Evolutionary conservation across 2,113 vertebrate species (phyloP).

Genomic region (Gadus chalcogrammus): DNA sequence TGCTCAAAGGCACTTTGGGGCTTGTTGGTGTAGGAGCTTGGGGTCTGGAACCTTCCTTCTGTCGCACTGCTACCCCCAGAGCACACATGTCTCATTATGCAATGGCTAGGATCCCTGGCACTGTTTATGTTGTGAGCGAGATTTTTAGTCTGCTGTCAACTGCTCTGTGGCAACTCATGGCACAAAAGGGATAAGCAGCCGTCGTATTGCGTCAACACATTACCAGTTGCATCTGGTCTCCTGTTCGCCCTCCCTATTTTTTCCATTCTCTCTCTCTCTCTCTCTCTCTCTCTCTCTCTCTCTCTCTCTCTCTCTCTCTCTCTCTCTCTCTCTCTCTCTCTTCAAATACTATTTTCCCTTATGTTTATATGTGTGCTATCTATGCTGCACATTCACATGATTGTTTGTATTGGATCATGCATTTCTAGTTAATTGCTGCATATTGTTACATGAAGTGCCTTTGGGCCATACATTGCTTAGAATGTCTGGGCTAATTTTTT

Average conservation of each 20-base stretch:
- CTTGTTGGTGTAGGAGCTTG: no score
- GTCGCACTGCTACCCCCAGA: no score
- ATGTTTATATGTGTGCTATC: slow-evolving; percentile 9
- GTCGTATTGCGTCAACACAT: slow-evolving; percentile 38
- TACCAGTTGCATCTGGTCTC: slow-evolving; percentile 15
- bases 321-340: not conserved
- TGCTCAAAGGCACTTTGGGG: no score
- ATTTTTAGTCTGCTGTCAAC: slow-evolving; percentile 52
- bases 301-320: not conserved
- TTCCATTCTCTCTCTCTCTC: not conserved
- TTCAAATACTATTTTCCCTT: not conserved
- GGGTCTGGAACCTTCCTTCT: no score
- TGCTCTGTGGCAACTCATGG: slow-evolving; percentile 56
- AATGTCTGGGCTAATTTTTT: no score
- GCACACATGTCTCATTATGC: no score
- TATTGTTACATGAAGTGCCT: no score
- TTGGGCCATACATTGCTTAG: no score
- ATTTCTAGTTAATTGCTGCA: no score
- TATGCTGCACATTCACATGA: no score
- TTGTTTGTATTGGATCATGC: no score
- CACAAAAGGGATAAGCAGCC: slow-evolving; percentile 59
- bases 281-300: not conserved
- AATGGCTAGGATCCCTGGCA: slow-evolving; percentile 13
- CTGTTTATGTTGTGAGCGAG: slow-evolving; percentile 25
- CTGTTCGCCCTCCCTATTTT: not conserved